Percentiles rank a stretch among this genome's conserved stretches.
These are phyloP conservation scores for Eriosoma lanigerum DNA, from an alignment of 1,140 invertebrate genomes.

Conservation along the genomic window DNA sequence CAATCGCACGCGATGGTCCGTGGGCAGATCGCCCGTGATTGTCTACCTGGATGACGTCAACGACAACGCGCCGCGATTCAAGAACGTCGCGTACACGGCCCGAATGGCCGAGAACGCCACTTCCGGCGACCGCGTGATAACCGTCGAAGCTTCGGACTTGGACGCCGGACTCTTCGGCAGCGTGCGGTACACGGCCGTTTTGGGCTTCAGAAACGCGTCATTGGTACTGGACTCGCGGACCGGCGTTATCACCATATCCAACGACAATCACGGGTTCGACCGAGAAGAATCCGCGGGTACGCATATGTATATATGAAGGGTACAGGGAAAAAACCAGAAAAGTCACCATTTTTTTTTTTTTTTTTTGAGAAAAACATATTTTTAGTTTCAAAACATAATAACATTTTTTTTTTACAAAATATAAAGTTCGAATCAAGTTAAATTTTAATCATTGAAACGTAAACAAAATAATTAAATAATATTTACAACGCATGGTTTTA, in stretches of 20 bases:
- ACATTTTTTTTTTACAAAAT: no score
- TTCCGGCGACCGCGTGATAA: slow-evolving; percentile 70
- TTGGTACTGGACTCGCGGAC: slow-evolving; percentile 76
- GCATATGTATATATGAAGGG: no score
- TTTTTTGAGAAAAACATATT: no score
- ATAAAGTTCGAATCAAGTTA: no score
- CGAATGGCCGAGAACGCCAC: slow-evolving; percentile 78
- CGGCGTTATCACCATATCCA: slow-evolving; percentile 77
- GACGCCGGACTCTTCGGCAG: slow-evolving; percentile 61
- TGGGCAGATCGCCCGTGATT: slow-evolving; percentile 71
- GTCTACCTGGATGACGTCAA: slow-evolving; percentile 85
- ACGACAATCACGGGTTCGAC: slow-evolving; percentile 75
- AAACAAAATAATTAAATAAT: no score
- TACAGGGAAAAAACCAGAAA: no score
- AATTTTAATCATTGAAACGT: no score
- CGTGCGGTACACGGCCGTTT: slow-evolving; percentile 67
- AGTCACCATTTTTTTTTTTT: no score
- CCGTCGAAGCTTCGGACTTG: slow-evolving; percentile 63
- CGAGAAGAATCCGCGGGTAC: slow-evolving; percentile 71
- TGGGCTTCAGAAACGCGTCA: slow-evolving; percentile 72
- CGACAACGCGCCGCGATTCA: slow-evolving; percentile 84
- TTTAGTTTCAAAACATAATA: no score
- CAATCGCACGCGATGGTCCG: background rate
- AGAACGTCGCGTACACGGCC: slow-evolving; percentile 70
- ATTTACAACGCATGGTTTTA: no score